Base-by-base conservation (phyloP, 2,113 vertebrate species). In the Australoheros scitulus region DNA sequence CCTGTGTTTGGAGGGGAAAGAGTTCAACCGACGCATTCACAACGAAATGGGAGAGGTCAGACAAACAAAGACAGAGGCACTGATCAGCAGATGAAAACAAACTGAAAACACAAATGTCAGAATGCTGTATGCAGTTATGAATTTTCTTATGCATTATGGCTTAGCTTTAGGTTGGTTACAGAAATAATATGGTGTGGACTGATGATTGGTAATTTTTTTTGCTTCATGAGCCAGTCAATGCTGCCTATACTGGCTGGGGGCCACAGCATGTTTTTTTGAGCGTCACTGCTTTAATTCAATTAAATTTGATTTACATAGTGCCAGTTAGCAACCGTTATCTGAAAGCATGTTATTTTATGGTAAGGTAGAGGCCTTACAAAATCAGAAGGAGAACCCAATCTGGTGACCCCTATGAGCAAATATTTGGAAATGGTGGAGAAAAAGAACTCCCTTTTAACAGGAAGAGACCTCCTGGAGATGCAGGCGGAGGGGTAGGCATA, bases 1-100 rank as follows among this genome's bases (percentile, higher is more conserved):
- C 91, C 82, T 99, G n/a, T 99, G 98, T 72, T 70, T 99, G 41
- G 98, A 99, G 87, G 98, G 98, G 77, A 99, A 98, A 95, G 98
- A 99, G 89, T 99, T 99, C 92, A 99, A 99, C 94, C 96, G 95
- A 82, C 95, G 96, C 90, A 99, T 99, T 94, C 97, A 96, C 82
- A 98, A 99, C 90, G 97, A 98, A 91, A 96, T 97, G 74, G 98
- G 98, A 93, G 97, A 99, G 96, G 98, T 98, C 90, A 86, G 92
- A 77, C 11, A 58, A 2, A 26, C 13, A 68, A 14, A 68, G 34
- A 43, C 32, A 61, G 15, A 14, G 70, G 11, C 15, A 14, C 3
- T 36, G 47, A 52, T 52, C 47, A 72, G 32, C 41, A 72, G 22
- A 41, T 32, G 20, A 81, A 74, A 81, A 24, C 32, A 36, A 32